These are phyloP conservation scores for Calliopsis andreniformis DNA, from an alignment of 1,140 invertebrate genomes.

Conservation along the genomic window DNA sequence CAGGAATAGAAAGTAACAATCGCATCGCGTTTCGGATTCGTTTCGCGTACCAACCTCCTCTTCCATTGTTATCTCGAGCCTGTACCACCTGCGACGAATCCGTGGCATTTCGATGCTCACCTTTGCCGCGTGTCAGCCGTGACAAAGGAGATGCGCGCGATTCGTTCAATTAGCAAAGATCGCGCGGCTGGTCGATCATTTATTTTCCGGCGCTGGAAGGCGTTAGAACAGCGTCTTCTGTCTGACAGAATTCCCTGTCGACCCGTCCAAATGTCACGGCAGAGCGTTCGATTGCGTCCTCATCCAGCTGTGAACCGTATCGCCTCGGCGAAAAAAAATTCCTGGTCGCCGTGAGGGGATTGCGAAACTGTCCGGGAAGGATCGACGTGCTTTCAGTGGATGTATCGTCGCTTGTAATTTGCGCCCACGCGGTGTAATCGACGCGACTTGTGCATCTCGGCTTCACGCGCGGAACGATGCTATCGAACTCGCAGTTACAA, in stretches of 20 bases:
- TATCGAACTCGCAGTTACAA: conserved; percentile 15
- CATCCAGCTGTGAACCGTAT: conserved; percentile 7
- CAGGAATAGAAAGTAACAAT: neutral
- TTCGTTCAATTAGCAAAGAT: conserved; percentile 43
- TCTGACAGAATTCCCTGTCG: neutral
- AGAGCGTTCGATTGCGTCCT: conserved; percentile 25
- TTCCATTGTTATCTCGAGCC: conserved; percentile 32
- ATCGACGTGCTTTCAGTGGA: conserved; percentile 59
- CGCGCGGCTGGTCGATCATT: conserved; percentile 6
- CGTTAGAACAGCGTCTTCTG: conserved; percentile 4
- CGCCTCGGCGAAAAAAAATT: neutral
- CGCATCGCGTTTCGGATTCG: conserved; percentile 11
- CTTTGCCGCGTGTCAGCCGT: neutral
- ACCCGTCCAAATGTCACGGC: conserved; percentile 38
- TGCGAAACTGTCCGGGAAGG: conserved; percentile 31
- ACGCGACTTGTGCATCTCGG: conserved; percentile 38
- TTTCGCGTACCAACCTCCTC: neutral
- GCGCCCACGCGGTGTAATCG: conserved; percentile 70
- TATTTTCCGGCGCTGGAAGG: conserved; percentile 6
- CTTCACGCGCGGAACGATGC: conserved; percentile 26
- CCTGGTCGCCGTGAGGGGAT: neutral
- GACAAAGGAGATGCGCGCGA: conserved; percentile 9
- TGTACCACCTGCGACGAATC: conserved; percentile 19
- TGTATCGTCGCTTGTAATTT: conserved; percentile 75
- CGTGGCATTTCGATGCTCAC: conserved; percentile 43